A percentile compares a stretch with the other conserved stretches of the same genome.
phyloP scores from a whole-genome alignment of 2,797 vertebrate genomes.

The Myiothlypis chrysogaster region DNA sequence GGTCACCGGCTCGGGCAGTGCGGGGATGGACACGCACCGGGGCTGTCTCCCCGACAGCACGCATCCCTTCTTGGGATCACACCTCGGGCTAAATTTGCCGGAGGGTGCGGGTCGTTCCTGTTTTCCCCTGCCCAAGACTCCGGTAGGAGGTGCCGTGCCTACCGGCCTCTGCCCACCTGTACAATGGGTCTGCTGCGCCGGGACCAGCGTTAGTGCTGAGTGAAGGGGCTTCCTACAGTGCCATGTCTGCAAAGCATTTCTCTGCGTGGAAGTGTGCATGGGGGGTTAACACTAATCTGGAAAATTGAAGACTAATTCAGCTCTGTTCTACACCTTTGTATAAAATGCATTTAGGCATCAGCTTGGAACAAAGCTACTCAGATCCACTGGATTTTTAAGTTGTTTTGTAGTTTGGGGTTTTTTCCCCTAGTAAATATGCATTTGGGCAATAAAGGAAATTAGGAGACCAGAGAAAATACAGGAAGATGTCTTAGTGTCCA shows the following conservation, averaged over 20 bases:
- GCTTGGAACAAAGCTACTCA: not conserved
- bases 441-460: not conserved
- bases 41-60: not conserved
- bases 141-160: not conserved
- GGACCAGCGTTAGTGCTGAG: accelerated
- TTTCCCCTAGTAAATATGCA: not conserved
- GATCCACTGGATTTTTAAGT: not conserved
- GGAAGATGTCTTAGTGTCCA: not conserved
- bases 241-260: not conserved
- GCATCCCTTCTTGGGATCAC: not conserved
- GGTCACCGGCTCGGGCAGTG: not conserved
- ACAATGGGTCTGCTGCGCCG: not conserved
- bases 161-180: not conserved
- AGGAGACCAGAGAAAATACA: not conserved
- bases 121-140: not conserved
- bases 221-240: not conserved
- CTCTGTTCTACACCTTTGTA: not conserved
- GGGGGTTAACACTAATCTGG: not conserved
- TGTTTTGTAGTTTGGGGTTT: not conserved
- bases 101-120: not conserved
- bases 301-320: not conserved
- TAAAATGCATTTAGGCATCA: not conserved
- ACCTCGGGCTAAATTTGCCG: not conserved
- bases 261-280: not conserved
- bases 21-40: accelerated